These are phyloP conservation scores for Camponotus pennsylvanicus DNA, from an alignment of 1,140 invertebrate genomes.

Conservation along the genomic window DNA sequence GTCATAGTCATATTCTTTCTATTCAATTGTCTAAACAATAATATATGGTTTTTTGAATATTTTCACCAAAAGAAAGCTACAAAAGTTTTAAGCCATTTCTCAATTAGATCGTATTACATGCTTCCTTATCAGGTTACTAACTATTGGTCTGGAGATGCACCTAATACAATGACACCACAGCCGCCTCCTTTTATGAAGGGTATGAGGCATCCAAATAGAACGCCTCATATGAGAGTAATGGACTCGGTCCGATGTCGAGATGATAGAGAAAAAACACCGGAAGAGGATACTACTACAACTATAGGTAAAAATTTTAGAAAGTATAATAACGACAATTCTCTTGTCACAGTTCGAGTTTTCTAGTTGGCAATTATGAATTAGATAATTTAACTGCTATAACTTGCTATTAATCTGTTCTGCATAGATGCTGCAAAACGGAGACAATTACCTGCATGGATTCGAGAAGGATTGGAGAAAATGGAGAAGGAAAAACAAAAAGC, in stretches of 20 bases:
- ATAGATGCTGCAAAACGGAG: slow-evolving; percentile 96
- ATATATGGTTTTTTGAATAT: too few relatives aligned
- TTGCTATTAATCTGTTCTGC: slow-evolving; percentile 7
- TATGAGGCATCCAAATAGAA: slow-evolving; percentile 77
- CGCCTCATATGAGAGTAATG: slow-evolving; percentile 78
- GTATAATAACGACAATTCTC: background rate
- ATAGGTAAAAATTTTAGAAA: slow-evolving; percentile 79
- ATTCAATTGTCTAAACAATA: too few relatives aligned
- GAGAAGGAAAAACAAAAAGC: slow-evolving; percentile 97
- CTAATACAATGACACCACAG: slow-evolving; percentile 74
- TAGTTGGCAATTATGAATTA: slow-evolving; percentile 1
- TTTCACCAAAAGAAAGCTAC: too few relatives aligned
- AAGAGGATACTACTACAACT: slow-evolving; percentile 83
- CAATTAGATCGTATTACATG: background rate
- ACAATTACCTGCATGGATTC: slow-evolving; percentile 97
- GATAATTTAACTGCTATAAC: background rate
- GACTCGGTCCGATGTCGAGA: slow-evolving; percentile 80
- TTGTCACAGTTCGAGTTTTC: background rate
- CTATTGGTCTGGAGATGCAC: slow-evolving; percentile 84
- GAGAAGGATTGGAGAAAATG: slow-evolving; percentile 98
- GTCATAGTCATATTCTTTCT: too few relatives aligned
- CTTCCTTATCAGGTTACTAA: slow-evolving; percentile 74
- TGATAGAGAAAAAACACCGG: slow-evolving; percentile 83
- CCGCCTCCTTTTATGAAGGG: slow-evolving; percentile 82
- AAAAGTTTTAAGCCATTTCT: too few relatives aligned